A percentile compares a stretch with the other conserved stretches of the same genome.
Evolutionary conservation across 2,888 invertebrate species (phyloP).

Genomic region (Allacma fusca): DNA sequence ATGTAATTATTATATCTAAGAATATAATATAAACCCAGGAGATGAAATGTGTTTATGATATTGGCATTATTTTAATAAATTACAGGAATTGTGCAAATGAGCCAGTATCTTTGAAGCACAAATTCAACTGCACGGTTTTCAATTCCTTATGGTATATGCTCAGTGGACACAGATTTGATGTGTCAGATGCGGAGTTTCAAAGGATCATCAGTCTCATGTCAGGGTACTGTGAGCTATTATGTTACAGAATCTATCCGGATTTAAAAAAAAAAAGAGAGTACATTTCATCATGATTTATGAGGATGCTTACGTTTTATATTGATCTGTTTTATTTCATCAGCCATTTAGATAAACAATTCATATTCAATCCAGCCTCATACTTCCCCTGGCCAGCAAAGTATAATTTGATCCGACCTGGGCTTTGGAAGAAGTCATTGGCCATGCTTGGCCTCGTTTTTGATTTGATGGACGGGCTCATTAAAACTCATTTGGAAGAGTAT

Average conservation of each 20-base stretch:
- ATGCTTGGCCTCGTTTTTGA: not conserved
- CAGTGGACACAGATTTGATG: conserved; percentile 52
- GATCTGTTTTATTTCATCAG: too few species aligned
- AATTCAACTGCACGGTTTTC: conserved; percentile 55
- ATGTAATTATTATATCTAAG: not conserved
- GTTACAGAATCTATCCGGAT: too few species aligned
- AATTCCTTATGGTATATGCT: conserved; percentile 51
- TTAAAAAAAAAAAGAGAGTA: too few species aligned
- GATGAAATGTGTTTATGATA: too few species aligned
- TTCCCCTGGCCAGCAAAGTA: conserved; percentile 12
- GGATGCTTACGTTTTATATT: too few species aligned
- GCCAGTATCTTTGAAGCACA: conserved; percentile 44
- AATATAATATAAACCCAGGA: too few species aligned
- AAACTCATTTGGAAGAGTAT: conserved; percentile 7
- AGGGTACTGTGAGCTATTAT: not conserved
- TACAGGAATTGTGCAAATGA: too few species aligned
- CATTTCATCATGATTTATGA: too few species aligned
- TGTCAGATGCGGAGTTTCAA: conserved; percentile 50
- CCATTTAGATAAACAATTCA: not conserved
- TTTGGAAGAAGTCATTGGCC: not conserved
- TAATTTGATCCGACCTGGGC: conserved; percentile 17
- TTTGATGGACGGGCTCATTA: conserved; percentile 27
- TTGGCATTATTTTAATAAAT: too few species aligned
- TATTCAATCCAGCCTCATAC: conserved; percentile 3
- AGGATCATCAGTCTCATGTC: conserved; percentile 37